These are phyloP conservation scores for Pedionomus torquatus DNA, from an alignment of 2,113 vertebrate species.

Conservation along the genomic window DNA sequence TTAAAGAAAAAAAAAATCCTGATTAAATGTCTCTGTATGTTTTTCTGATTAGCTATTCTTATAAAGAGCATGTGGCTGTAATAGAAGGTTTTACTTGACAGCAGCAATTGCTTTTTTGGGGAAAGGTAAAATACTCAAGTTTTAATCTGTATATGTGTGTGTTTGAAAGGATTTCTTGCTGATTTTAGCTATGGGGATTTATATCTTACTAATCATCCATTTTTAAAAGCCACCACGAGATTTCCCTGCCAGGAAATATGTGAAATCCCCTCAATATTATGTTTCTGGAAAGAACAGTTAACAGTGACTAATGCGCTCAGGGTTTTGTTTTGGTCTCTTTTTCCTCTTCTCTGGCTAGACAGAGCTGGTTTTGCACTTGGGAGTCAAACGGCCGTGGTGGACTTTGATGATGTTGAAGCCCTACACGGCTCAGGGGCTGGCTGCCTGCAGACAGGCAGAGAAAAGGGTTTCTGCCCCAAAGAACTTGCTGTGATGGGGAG, in stretches of 20 bases:
- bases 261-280: neutral
- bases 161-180: conserved; percentile 54
- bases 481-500: neutral
- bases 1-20: conserved; percentile 61
- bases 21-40: conserved; percentile 74
- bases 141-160: neutral
- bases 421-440: neutral
- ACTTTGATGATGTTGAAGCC: neutral
- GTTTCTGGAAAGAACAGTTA: conserved; percentile 11
- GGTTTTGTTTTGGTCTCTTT: neutral
- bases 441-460: neutral
- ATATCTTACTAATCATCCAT: conserved; percentile 13
- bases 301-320: neutral
- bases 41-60: conserved; percentile 76
- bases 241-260: conserved; percentile 3
- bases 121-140: conserved; percentile 55
- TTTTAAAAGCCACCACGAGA: neutral
- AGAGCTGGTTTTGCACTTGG: neutral
- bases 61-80: conserved; percentile 67
- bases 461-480: neutral
- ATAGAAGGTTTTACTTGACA: conserved; percentile 75
- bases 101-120: conserved; percentile 61
- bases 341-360: neutral
- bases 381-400: neutral
- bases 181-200: conserved; percentile 44